Evolutionary conservation across 2,888 invertebrate genomes (phyloP).

Genomic region (Elmis aenea): DNA sequence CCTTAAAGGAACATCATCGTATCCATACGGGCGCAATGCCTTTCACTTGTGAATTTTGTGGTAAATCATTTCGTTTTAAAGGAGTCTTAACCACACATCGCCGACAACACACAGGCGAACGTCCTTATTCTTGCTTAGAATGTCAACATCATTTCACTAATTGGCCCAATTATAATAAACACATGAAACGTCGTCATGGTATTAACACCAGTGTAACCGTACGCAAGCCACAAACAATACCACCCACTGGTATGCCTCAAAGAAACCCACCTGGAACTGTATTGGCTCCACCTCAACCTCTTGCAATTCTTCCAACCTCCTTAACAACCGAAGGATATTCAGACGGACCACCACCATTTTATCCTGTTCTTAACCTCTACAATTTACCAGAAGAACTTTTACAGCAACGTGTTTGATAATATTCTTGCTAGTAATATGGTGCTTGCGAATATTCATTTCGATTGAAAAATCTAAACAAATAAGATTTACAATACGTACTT

Average conservation of each 20-base stretch:
- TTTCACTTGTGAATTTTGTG: slow-evolving; percentile 69
- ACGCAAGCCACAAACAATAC: slow-evolving; percentile 45
- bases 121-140: slow-evolving; percentile 67
- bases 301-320: slow-evolving; percentile 26
- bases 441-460: too few relatives aligned
- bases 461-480: too few relatives aligned
- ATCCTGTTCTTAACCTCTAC: slow-evolving; percentile 41
- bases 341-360: slow-evolving; percentile 31
- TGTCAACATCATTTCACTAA: slow-evolving; percentile 74
- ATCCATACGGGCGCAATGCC: slow-evolving; percentile 78
- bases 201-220: slow-evolving; percentile 47
- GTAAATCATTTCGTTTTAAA: slow-evolving; percentile 70
- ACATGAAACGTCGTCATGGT: slow-evolving; percentile 71
- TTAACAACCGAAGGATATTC: slow-evolving; percentile 17
- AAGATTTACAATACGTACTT: too few relatives aligned
- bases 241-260: slow-evolving; percentile 46
- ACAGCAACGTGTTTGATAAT: slow-evolving; percentile 28
- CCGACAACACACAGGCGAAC: slow-evolving; percentile 64
- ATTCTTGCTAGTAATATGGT: too few relatives aligned
- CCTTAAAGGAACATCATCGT: slow-evolving; percentile 67
- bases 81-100: slow-evolving; percentile 71
- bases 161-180: slow-evolving; percentile 80
- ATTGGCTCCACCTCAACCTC: slow-evolving; percentile 40
- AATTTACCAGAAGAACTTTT: slow-evolving; percentile 40
- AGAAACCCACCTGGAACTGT: slow-evolving; percentile 46